phyloP scores from a whole-genome alignment of 2,797 vertebrate species.

The Jordanella pulchra region DNA sequence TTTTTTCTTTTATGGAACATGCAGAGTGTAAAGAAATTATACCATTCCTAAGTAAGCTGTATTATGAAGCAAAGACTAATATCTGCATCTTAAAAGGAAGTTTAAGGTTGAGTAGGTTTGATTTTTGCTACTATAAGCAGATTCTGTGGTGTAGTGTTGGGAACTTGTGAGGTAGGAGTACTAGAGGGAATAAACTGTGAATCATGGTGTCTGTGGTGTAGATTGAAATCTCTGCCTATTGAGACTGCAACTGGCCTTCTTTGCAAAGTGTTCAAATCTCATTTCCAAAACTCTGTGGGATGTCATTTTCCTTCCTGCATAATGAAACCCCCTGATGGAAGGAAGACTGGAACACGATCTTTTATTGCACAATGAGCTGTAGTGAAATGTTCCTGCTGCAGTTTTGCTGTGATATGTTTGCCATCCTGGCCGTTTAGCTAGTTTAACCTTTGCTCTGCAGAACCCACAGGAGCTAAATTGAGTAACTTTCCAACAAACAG shows the following conservation, averaged over 20 bases:
- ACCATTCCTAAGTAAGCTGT: neutral
- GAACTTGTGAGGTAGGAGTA: conserved; percentile 26
- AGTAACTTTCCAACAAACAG: neutral
- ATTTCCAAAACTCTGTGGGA: conserved; percentile 56
- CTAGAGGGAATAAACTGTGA: conserved; percentile 48
- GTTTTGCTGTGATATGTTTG: conserved; percentile 17
- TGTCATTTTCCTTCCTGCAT: conserved; percentile 37
- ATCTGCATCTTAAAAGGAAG: conserved; percentile 11
- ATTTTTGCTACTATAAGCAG: conserved; percentile 22
- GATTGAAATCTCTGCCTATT: conserved; percentile 57
- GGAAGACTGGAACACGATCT: conserved; percentile 15
- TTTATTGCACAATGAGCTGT: conserved; percentile 25
- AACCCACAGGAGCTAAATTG: conserved; percentile 14
- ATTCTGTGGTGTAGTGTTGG: conserved; percentile 9
- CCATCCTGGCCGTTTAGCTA: neutral
- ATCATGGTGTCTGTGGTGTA: conserved; percentile 26
- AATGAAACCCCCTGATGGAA: conserved; percentile 35
- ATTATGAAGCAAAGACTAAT: conserved; percentile 2
- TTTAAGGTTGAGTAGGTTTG: conserved; percentile 24
- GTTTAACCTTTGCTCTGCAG: conserved; percentile 12
- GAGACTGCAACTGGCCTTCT: conserved; percentile 52
- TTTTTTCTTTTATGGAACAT: neutral
- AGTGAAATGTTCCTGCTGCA: conserved; percentile 5
- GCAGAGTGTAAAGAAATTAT: neutral
- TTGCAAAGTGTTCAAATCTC: conserved; percentile 47